Conservation (phyloP, 2,113 vertebrate genomes). For the Otus sunia region DNA sequence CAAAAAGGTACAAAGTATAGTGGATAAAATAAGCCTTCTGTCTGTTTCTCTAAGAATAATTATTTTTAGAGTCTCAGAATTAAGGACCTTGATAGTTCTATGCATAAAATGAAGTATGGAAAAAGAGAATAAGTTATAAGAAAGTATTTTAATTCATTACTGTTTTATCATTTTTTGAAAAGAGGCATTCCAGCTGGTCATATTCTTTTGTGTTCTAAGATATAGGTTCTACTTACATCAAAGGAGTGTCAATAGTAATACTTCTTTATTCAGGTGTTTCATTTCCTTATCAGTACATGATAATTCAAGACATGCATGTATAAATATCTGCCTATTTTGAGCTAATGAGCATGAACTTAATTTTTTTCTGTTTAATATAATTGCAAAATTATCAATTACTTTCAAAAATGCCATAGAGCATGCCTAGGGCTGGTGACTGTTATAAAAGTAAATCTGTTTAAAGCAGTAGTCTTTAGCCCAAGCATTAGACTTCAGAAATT, state of each 20-base stretch:
- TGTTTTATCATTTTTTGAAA: background rate
- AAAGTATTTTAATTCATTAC: background rate
- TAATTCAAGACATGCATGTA: background rate
- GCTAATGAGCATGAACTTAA: background rate
- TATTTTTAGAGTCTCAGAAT: background rate
- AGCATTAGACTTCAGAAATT: background rate
- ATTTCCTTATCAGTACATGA: background rate
- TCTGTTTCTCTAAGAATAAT: background rate
- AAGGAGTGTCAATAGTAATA: background rate
- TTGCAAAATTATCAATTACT: background rate
- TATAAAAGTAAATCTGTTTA: background rate
- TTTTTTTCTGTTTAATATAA: background rate
- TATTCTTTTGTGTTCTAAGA: background rate
- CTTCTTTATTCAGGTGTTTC: background rate
- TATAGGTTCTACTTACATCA: background rate
- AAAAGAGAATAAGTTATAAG: background rate
- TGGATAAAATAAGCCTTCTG: slow-evolving; percentile 1
- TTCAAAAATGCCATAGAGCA: background rate
- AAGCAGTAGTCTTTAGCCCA: background rate
- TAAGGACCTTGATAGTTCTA: background rate
- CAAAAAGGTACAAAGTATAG: background rate
- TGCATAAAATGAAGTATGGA: background rate
- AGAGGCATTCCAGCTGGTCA: background rate
- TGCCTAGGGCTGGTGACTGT: background rate
- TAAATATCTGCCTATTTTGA: background rate